Percentiles rank a stretch among this genome's conserved stretches.
These are phyloP conservation scores for Cotesia glomerata DNA, from an alignment of 1,140 invertebrate genomes.

Conservation along the genomic window DNA sequence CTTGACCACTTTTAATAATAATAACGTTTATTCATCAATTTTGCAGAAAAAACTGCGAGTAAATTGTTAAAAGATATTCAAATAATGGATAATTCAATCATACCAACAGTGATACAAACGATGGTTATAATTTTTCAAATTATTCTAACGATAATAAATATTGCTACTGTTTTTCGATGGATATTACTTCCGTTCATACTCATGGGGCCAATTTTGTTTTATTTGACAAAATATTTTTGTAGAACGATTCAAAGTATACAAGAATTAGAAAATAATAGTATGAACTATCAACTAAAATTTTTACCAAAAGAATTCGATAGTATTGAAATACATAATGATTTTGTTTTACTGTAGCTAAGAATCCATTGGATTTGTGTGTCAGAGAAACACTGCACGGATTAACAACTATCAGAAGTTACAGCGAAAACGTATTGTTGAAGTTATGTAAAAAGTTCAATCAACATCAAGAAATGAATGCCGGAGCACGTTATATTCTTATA, in stretches of 20 bases:
- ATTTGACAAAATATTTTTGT: conserved; percentile 67
- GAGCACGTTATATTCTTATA: conserved; percentile 71
- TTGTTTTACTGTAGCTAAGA: conserved; percentile 65
- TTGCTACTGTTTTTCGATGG: conserved; percentile 66
- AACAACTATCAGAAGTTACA: conserved; percentile 79
- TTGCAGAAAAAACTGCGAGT: conserved; percentile 40
- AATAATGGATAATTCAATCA: conserved; percentile 69
- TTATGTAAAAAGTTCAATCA: conserved; percentile 77
- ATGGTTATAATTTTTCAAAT: conserved; percentile 61
- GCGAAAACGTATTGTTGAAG: conserved; percentile 65
- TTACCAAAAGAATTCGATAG: too few species aligned
- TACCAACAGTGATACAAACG: conserved; percentile 72
- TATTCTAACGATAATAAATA: conserved; percentile 63
- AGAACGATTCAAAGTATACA: conserved; percentile 69
- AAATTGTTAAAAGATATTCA: conserved; percentile 66
- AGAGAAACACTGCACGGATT: conserved; percentile 80
- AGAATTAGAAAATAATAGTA: conserved; percentile 65
- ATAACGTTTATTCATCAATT: conserved; percentile 3
- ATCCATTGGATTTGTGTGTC: conserved; percentile 84
- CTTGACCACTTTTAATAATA: too few species aligned
- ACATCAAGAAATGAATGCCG: conserved; percentile 71
- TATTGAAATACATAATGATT: neutral
- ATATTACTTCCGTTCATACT: conserved; percentile 66
- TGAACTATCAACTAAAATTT: conserved; percentile 28
- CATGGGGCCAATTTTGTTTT: conserved; percentile 64